These are phyloP conservation scores for Argyresthia goedartella DNA, from an alignment of 2,888 invertebrate genomes.

Conservation along the genomic window DNA sequence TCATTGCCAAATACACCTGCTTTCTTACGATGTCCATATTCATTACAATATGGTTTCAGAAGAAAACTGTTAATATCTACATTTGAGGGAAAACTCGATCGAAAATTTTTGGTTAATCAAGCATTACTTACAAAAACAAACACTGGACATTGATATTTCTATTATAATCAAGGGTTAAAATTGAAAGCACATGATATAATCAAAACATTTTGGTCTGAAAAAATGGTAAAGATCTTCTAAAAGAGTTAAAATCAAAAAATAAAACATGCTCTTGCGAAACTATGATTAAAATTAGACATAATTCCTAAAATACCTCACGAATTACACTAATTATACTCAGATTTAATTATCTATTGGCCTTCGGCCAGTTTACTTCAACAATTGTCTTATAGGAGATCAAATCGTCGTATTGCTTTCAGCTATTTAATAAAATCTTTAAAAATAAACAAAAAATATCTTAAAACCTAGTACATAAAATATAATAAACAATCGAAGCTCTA, in stretches of 20 bases:
- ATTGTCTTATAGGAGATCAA: slow-evolving; percentile 47
- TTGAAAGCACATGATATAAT: slow-evolving; percentile 23
- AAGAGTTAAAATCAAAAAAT: slow-evolving; percentile 52
- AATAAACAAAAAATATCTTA: slow-evolving; percentile 29
- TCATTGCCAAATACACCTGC: background rate
- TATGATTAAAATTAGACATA: slow-evolving; percentile 27
- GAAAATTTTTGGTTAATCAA: slow-evolving; percentile 3
- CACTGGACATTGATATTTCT: slow-evolving; percentile 11
- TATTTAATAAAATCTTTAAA: slow-evolving; percentile 34
- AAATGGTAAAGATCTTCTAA: slow-evolving; percentile 26
- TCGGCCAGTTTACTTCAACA: slow-evolving; percentile 61
- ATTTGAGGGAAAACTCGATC: background rate
- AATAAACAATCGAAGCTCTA: slow-evolving; percentile 30
- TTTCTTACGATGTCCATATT: slow-evolving; percentile 49
- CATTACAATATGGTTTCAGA: slow-evolving; percentile 47
- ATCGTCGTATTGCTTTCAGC: slow-evolving; percentile 59
- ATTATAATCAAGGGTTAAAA: slow-evolving; percentile 54
- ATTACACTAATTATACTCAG: slow-evolving; percentile 19
- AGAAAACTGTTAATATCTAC: slow-evolving; percentile 17
- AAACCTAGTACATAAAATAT: slow-evolving; percentile 33
- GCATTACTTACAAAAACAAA: slow-evolving; percentile 18
- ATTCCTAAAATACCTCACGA: slow-evolving; percentile 12
- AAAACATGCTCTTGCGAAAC: slow-evolving; percentile 50
- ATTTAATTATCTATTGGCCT: slow-evolving; percentile 22
- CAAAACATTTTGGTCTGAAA: slow-evolving; percentile 30